A percentile compares a stretch with the other conserved stretches of the same genome.
Conservation (phyloP, 2,113 vertebrate genomes). For the Fulica atra region DNA sequence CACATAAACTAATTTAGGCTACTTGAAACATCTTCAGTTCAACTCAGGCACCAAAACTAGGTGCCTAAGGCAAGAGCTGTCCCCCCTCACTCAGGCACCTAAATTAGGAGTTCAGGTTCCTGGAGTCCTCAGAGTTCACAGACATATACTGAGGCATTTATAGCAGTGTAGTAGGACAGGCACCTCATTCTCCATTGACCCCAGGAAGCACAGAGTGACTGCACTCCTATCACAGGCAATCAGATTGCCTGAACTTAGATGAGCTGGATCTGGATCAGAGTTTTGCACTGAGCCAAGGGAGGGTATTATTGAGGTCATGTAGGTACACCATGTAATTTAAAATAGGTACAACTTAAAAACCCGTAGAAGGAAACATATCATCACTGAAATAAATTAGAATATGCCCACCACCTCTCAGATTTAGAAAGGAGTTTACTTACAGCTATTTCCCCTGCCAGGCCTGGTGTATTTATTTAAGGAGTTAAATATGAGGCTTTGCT, state of each 20-base stretch:
- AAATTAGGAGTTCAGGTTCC: background rate
- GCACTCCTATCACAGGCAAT: background rate
- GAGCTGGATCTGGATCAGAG: background rate
- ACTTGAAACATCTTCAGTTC: background rate
- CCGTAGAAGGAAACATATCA: rapidly evolving
- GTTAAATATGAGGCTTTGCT: background rate
- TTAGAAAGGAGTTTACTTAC: background rate
- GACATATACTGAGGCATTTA: background rate
- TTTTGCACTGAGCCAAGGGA: background rate
- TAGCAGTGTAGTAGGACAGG: background rate
- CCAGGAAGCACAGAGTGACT: background rate
- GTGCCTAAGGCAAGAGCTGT: background rate
- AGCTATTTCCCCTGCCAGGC: background rate
- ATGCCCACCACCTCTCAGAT: background rate
- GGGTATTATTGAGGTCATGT: background rate
- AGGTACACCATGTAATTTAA: rapidly evolving
- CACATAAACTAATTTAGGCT: background rate
- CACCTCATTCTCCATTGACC: background rate
- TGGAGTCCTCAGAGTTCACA: background rate
- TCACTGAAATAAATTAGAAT: background rate
- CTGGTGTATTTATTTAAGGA: background rate
- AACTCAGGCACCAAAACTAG: background rate
- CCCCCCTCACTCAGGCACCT: background rate
- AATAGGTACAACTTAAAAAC: background rate
- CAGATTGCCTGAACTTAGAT: background rate